phyloP scores from a whole-genome alignment of 1,140 invertebrate genomes.

The Pachyrhynchus sulphureomaculatus region DNA sequence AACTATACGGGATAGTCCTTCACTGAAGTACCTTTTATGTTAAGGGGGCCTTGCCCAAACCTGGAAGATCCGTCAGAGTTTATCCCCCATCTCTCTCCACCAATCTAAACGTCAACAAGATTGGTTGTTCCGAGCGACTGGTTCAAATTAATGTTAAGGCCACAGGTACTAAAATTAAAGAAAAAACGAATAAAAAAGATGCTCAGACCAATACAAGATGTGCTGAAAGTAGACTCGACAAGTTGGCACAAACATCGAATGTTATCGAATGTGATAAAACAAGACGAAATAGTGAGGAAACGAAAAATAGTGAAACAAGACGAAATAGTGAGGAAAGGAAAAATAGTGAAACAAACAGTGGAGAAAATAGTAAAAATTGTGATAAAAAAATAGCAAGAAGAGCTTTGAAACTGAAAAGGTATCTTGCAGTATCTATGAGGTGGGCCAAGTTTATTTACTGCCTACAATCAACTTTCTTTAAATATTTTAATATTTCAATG shows the following conservation, averaged over 20 bases:
- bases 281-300: not conserved
- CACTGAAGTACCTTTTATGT: no score
- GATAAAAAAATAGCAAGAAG: not conserved
- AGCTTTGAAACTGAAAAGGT: conserved; percentile 1
- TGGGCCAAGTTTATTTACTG: no score
- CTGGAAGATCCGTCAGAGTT: conserved; percentile 36
- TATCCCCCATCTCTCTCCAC: conserved; percentile 5
- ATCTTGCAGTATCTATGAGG: no score
- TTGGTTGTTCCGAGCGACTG: conserved; percentile 14
- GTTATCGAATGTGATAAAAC: not conserved
- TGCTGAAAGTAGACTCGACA: not conserved
- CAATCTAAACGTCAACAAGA: not conserved
- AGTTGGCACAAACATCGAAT: not conserved
- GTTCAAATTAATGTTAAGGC: conserved; percentile 28
- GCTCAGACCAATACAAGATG: conserved; percentile 2
- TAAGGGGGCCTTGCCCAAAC: conserved; percentile 33
- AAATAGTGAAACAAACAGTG: not conserved
- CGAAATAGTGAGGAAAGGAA: not conserved
- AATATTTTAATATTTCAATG: no score
- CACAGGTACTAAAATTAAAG: conserved; percentile 14
- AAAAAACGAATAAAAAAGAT: not conserved
- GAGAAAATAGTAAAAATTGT: no score
- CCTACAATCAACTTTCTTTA: no score
- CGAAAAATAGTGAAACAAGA: not conserved
- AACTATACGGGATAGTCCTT: no score